Conservation (phyloP, 2,797 vertebrate genomes). For the Xyrichtys novacula region DNA sequence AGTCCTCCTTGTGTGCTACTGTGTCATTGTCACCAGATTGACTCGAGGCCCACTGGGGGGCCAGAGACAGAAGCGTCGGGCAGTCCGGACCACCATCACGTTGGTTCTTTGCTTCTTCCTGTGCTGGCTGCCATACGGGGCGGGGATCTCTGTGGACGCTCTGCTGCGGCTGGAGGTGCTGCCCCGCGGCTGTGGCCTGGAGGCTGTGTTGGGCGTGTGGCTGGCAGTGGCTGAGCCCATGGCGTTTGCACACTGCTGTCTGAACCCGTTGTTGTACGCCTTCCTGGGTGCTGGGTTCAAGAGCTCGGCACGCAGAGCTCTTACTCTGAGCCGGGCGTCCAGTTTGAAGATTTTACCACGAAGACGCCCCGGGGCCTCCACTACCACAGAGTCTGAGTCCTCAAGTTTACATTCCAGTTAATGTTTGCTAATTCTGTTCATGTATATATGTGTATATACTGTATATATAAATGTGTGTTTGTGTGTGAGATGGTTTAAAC, state of each 20-base stretch:
- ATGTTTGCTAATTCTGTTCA: conserved; percentile 35
- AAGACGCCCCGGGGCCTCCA: conserved; percentile 92
- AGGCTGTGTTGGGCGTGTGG: conserved; percentile 88
- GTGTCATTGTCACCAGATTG: conserved; percentile 94
- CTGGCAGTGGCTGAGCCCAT: conserved; percentile 94
- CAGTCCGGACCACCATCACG: conserved; percentile 95
- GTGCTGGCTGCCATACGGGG: conserved; percentile 97
- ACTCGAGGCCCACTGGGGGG: conserved; percentile 93
- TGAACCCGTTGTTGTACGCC: conserved; percentile 97
- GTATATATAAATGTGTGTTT: conserved; percentile 33
- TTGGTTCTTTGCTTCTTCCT: conserved; percentile 96
- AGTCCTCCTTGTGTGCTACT: conserved; percentile 95
- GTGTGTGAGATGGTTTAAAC: conserved; percentile 22
- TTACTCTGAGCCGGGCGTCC: conserved; percentile 92
- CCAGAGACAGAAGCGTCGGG: conserved; percentile 95
- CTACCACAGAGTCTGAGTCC: conserved; percentile 97
- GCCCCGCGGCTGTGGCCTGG: conserved; percentile 88
- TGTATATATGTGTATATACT: conserved; percentile 14
- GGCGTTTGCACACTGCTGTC: conserved; percentile 97
- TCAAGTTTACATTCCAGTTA: conserved; percentile 98
- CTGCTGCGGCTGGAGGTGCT: conserved; percentile 90
- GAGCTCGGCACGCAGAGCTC: conserved; percentile 93
- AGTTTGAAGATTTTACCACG: conserved; percentile 95
- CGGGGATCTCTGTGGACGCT: conserved; percentile 91
- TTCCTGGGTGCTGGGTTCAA: conserved; percentile 98